Percentiles rank a stretch among this genome's conserved stretches.
Conservation (phyloP, 2,113 vertebrate species). For the Electrona antarctica region DNA sequence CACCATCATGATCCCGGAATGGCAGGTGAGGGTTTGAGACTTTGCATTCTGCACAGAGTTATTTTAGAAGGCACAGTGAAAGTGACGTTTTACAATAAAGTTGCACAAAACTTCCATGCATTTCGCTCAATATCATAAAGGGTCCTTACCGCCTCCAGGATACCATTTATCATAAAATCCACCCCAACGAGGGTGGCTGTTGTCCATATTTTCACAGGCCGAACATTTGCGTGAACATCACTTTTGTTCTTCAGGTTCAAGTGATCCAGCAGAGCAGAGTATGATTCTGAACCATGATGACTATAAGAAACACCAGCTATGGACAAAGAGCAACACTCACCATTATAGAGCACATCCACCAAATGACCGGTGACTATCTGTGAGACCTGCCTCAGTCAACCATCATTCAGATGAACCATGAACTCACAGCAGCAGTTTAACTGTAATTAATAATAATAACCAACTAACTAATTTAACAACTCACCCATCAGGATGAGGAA, state of each 20-base stretch:
- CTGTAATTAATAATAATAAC: too few relatives aligned
- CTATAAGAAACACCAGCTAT: conserved; percentile 7
- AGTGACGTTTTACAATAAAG: too few relatives aligned
- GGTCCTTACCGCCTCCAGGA: conserved; percentile 72
- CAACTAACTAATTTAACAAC: too few relatives aligned
- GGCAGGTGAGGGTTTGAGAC: conserved; percentile 51
- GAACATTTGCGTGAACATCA: too few relatives aligned
- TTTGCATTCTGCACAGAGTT: conserved; percentile 61
- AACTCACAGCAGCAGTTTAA: too few relatives aligned
- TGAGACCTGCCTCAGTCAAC: too few relatives aligned
- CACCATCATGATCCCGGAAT: conserved; percentile 47
- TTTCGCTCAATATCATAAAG: too few relatives aligned
- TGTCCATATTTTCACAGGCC: conserved; percentile 73
- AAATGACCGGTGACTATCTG: too few relatives aligned
- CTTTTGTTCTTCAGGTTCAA: conserved; percentile 66
- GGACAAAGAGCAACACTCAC: not conserved
- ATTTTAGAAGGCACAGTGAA: not conserved
- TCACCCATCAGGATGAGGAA: too few relatives aligned
- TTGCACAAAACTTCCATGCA: too few relatives aligned
- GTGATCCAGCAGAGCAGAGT: conserved; percentile 66
- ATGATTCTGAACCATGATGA: conserved; percentile 66
- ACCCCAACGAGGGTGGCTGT: conserved; percentile 50
- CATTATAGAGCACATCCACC: too few relatives aligned
- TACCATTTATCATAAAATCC: conserved; percentile 66
- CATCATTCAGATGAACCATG: too few relatives aligned